phyloP scores from a whole-genome alignment of 1,140 invertebrate species.

The Drosophila sucinea region DNA sequence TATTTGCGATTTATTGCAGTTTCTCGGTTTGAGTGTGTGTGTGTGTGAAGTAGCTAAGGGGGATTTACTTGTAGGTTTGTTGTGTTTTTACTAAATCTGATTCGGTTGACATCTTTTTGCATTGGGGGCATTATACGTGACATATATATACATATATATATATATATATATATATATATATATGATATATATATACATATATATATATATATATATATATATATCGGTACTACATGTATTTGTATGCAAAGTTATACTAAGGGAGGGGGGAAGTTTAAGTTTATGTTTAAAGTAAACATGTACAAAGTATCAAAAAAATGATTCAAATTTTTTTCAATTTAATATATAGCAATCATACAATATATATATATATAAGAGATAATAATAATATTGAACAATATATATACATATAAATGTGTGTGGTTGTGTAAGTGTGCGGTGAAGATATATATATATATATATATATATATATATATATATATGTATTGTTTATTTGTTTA shows the following conservation, averaged over 20 bases:
- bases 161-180: conserved; percentile 35
- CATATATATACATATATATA: conserved; percentile 38
- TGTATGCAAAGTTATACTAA: conserved; percentile 63
- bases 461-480: conserved; percentile 38
- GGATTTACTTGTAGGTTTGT: conserved; percentile 6
- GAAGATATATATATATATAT: conserved; percentile 45
- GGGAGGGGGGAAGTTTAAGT: conserved; percentile 39
- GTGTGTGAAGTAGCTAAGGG: conserved; percentile 43
- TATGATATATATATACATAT: conserved; percentile 45
- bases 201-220: conserved; percentile 36
- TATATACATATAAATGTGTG: conserved; percentile 34
- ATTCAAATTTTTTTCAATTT: conserved; percentile 40
- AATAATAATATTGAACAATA: conserved; percentile 79
- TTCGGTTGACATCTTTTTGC: conserved; percentile 39
- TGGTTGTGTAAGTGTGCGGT: conserved; percentile 21
- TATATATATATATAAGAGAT: conserved; percentile 68
- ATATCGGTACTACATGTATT: conserved; percentile 57
- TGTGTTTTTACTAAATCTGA: conserved; percentile 48
- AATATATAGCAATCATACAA: conserved; percentile 73
- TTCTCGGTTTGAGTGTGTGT: conserved; percentile 39
- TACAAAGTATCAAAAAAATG: conserved; percentile 80
- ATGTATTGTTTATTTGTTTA: conserved; percentile 57
- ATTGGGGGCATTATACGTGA: conserved; percentile 8
- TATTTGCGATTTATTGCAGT: conserved; percentile 46
- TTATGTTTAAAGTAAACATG: conserved; percentile 73